Evolutionary conservation across 2,888 invertebrate genomes (phyloP).

Genomic region (Lochmaea crataegi): DNA sequence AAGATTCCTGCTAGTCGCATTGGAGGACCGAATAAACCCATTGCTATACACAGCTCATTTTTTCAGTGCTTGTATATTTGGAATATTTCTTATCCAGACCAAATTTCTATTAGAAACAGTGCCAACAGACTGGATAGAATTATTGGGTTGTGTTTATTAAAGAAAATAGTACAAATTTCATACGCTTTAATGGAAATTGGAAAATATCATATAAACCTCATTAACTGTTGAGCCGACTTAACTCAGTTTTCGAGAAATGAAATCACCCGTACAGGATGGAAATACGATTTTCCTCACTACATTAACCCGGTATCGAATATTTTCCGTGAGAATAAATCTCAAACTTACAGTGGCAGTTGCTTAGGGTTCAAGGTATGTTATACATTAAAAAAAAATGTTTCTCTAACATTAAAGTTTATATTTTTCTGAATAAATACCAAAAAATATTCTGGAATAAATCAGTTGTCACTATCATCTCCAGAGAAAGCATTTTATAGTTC

Average conservation of each 20-base stretch:
- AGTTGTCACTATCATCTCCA: too few relatives aligned
- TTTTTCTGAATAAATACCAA: too few relatives aligned
- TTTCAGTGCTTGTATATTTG: too few relatives aligned
- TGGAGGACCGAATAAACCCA: too few relatives aligned
- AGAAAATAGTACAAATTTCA: background rate
- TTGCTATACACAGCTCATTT: too few relatives aligned
- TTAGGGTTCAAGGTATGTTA: background rate
- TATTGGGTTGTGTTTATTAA: background rate
- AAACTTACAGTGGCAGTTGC: conserved; percentile 4
- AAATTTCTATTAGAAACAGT: background rate
- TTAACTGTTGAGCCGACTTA: conserved; percentile 49
- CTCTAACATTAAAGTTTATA: too few relatives aligned
- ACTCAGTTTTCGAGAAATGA: conserved; percentile 52
- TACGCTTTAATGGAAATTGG: conserved; percentile 21
- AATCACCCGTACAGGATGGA: conserved; percentile 54
- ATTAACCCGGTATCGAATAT: conserved; percentile 55
- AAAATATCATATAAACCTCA: conserved; percentile 47
- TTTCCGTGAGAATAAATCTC: conserved; percentile 49
- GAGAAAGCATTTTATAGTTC: too few relatives aligned
- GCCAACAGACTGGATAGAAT: background rate
- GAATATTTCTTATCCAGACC: too few relatives aligned
- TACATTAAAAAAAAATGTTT: background rate
- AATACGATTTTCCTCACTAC: conserved; percentile 57
- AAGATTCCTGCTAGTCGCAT: too few relatives aligned
- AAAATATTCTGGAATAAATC: too few relatives aligned